These are phyloP conservation scores for Brachyptera risi DNA, from an alignment of 2,888 invertebrate genomes.

Conservation along the genomic window DNA sequence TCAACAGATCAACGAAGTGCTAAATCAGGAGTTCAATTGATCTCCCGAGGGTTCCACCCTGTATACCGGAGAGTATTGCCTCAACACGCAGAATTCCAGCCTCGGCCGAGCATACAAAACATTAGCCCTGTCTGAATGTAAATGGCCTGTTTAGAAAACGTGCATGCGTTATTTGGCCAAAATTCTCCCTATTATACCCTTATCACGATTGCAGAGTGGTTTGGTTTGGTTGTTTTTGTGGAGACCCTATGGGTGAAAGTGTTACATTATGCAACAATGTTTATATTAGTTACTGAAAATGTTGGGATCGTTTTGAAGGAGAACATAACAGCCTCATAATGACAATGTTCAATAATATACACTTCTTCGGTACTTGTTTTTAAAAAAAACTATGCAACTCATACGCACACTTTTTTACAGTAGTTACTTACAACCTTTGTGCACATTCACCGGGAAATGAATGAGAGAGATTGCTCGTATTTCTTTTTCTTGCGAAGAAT, in stretches of 20 bases:
- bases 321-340: too few species aligned
- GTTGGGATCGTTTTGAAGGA: too few species aligned
- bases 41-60: neutral
- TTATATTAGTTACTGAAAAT: too few species aligned
- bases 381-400: too few species aligned
- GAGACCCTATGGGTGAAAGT: neutral
- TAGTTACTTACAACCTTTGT: too few species aligned
- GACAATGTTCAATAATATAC: too few species aligned
- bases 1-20: neutral
- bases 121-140: neutral
- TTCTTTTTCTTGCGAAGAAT: too few species aligned
- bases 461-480: too few species aligned
- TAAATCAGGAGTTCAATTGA: neutral
- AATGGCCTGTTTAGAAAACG: neutral
- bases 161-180: neutral
- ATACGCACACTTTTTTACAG: too few species aligned
- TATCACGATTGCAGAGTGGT: neutral
- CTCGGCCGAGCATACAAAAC: neutral
- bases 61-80: neutral
- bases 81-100: neutral
- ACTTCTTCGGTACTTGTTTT: too few species aligned
- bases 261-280: too few species aligned
- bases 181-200: neutral
- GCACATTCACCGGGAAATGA: too few species aligned
- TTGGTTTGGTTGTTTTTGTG: conserved; percentile 3